Percentiles rank a stretch among this genome's conserved stretches.
Evolutionary conservation across 2,113 vertebrate genomes (phyloP).

Genomic region (Cyanistes caeruleus): DNA sequence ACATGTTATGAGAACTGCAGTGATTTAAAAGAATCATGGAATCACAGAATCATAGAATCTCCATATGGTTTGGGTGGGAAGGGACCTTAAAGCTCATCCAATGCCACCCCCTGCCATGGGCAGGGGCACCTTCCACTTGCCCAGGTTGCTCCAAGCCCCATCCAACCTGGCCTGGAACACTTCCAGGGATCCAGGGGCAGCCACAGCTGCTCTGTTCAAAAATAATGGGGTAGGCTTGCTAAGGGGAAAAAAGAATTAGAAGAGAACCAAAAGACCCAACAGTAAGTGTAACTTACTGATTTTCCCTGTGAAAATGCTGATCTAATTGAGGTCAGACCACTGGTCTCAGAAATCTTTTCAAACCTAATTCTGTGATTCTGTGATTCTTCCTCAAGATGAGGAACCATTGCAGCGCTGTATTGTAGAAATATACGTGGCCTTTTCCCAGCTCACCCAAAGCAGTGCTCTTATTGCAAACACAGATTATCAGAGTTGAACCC

Average conservation of each 20-base stretch:
- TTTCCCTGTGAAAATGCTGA: neutral
- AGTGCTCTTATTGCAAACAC: neutral
- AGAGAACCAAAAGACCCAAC: neutral
- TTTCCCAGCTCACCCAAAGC: neutral
- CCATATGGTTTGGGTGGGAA: neutral
- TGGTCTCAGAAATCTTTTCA: neutral
- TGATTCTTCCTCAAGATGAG: neutral
- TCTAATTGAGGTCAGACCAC: neutral
- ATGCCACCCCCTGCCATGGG: neutral
- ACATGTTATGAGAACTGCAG: fast-evolving
- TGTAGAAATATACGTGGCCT: fast-evolving
- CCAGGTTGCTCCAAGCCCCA: fast-evolving
- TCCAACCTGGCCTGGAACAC: neutral
- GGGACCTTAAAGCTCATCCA: neutral
- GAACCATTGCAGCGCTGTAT: neutral
- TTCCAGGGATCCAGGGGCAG: neutral
- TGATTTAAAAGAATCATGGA: neutral
- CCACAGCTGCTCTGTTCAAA: neutral
- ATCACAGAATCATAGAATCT: neutral
- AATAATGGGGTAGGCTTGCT: fast-evolving
- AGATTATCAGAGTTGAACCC: neutral
- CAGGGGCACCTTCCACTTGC: fast-evolving
- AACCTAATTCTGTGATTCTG: neutral
- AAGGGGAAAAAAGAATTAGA: neutral
- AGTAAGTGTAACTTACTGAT: neutral